Conservation (phyloP, 2,888 invertebrate genomes). For the Ectemnius lituratus region DNA sequence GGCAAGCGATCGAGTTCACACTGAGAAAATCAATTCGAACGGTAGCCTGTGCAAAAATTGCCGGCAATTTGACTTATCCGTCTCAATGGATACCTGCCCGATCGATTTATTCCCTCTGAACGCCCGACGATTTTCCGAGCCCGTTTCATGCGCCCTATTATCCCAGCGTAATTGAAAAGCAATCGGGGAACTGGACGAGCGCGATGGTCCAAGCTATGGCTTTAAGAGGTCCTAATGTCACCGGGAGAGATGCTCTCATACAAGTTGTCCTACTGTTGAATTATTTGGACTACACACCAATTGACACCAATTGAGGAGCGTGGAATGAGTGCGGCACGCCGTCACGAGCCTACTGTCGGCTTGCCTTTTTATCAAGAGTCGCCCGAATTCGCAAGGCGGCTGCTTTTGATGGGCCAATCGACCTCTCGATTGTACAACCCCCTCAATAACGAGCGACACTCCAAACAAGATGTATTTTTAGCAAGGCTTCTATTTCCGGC, state of each 20-base stretch:
- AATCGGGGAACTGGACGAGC: not conserved
- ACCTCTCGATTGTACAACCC: too few species aligned
- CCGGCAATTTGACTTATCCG: conserved; percentile 1
- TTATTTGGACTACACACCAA: conserved; percentile 70
- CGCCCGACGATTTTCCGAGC: not conserved
- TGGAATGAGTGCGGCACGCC: conserved; percentile 35
- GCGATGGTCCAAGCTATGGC: not conserved
- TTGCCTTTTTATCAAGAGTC: conserved; percentile 20
- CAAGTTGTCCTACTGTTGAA: conserved; percentile 49
- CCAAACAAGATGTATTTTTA: not conserved
- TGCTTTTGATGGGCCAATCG: not conserved
- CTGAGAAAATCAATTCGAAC: not conserved
- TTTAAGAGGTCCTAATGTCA: not conserved
- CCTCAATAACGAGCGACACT: too few species aligned
- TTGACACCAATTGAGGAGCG: conserved; percentile 72
- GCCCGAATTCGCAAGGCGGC: conserved; percentile 8
- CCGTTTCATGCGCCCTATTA: not conserved
- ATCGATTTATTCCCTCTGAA: not conserved
- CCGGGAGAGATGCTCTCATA: conserved; percentile 19
- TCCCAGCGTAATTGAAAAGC: not conserved
- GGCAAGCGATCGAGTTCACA: conserved; percentile 1
- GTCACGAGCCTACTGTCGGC: conserved; percentile 36
- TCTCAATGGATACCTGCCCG: conserved; percentile 3
- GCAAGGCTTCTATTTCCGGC: not conserved
- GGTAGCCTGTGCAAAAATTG: too few species aligned